Percentiles rank a stretch among this genome's conserved stretches.
These are phyloP conservation scores for Pogonus chalceus DNA, from an alignment of 1,140 invertebrate genomes.

Conservation along the genomic window DNA sequence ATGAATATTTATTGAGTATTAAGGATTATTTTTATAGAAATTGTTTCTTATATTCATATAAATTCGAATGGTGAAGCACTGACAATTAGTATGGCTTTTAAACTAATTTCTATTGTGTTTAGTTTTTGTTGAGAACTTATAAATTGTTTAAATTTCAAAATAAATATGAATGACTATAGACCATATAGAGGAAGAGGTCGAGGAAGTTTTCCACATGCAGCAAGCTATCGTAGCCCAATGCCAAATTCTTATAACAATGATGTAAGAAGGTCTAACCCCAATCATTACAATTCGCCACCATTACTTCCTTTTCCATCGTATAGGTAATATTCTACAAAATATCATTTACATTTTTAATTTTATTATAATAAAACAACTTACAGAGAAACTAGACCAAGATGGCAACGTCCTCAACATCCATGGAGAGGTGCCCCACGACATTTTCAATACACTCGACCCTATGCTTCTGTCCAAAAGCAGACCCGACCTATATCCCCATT, in stretches of 20 bases:
- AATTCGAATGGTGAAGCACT: too few species aligned
- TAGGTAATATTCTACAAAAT: not conserved
- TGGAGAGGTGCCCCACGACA: not conserved
- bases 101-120: too few species aligned
- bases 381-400: not conserved
- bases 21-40: too few species aligned
- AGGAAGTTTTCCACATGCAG: not conserved
- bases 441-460: not conserved
- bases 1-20: too few species aligned
- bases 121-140: too few species aligned
- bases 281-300: not conserved
- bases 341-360: not conserved
- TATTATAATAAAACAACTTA: not conserved
- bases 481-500: not conserved
- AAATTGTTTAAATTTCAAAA: too few species aligned
- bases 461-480: not conserved
- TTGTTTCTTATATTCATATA: too few species aligned
- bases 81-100: too few species aligned
- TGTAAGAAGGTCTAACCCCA: not conserved
- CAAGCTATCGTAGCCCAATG: not conserved
- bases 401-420: not conserved
- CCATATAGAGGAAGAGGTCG: not conserved
- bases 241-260: not conserved
- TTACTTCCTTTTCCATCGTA: not conserved
- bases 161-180: constrained; percentile 1